A percentile compares a stretch with the other conserved stretches of the same genome.
Conservation (phyloP, 2,797 vertebrate genomes). For the Sphaeramia orbicularis region DNA sequence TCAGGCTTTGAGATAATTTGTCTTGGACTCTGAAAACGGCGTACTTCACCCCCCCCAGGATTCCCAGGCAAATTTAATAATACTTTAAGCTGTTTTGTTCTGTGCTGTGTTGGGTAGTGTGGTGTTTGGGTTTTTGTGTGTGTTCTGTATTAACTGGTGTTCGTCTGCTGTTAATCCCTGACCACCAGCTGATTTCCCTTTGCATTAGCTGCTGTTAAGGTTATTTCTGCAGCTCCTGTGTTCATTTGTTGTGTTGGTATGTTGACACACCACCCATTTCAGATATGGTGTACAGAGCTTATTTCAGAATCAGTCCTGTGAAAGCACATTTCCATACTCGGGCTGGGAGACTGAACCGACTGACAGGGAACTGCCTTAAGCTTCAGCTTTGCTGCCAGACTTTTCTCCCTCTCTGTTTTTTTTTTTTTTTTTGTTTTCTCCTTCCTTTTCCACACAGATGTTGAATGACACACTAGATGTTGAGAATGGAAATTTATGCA, state of each 20-base stretch:
- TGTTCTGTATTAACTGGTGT: not conserved
- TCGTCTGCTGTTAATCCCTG: not conserved
- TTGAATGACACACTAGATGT: constrained; percentile 59
- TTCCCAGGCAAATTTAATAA: not conserved
- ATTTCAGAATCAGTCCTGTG: constrained; percentile 43
- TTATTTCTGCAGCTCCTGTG: not conserved
- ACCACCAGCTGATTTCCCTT: constrained; percentile 6
- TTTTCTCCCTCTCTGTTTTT: constrained; percentile 25
- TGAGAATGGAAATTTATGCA: constrained; percentile 71
- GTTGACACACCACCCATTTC: constrained; percentile 49
- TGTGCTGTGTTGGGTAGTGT: not conserved
- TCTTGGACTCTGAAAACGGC: no score
- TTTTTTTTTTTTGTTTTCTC: constrained; percentile 36
- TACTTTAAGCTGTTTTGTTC: not conserved
- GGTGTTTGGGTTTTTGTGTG: not conserved
- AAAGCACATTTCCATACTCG: constrained; percentile 53
- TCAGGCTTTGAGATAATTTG: no score
- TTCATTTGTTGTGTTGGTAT: constrained; percentile 31
- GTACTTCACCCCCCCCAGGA: no score
- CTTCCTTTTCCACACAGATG: constrained; percentile 44
- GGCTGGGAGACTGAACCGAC: constrained; percentile 42
- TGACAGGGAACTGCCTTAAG: constrained; percentile 69
- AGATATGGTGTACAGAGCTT: constrained; percentile 37
- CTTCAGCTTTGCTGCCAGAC: constrained; percentile 62
- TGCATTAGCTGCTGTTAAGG: constrained; percentile 11